These are phyloP conservation scores for Synergus japonicus DNA, from an alignment of 2,888 invertebrate species.

Conservation along the genomic window DNA sequence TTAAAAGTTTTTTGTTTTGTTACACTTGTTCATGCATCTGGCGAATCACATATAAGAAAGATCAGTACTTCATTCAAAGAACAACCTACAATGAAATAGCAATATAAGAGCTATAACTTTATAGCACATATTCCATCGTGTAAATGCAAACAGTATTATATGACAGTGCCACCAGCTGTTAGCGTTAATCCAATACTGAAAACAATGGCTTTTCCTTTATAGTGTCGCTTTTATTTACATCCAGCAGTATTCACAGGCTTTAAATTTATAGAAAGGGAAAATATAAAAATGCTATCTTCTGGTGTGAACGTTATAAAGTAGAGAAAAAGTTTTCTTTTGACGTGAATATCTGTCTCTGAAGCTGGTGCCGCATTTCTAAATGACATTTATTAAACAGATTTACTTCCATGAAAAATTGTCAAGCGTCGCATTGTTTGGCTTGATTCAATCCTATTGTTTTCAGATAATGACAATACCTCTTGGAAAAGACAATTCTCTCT, in stretches of 20 bases:
- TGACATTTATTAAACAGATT: neutral
- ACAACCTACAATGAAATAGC: constrained; percentile 11
- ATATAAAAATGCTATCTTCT: neutral
- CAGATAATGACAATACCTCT: neutral
- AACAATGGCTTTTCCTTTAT: neutral
- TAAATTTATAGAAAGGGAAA: constrained; percentile 1
- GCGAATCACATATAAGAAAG: neutral
- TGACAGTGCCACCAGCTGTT: neutral
- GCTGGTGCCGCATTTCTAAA: neutral
- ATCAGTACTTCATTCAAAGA: neutral
- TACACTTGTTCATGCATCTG: neutral
- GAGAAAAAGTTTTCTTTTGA: neutral
- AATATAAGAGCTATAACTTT: constrained; percentile 10
- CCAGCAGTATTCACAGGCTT: neutral
- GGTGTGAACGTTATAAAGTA: neutral
- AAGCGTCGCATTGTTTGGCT: neutral
- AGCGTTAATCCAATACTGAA: constrained; percentile 15
- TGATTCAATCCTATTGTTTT: neutral
- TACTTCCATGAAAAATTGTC: neutral
- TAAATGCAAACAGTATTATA: constrained; percentile 15
- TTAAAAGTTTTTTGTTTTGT: neutral
- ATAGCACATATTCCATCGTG: constrained; percentile 5
- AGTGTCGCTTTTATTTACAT: neutral
- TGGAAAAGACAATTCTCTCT: no score
- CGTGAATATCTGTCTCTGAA: neutral